These are phyloP conservation scores for Hymenopus coronatus DNA, from an alignment of 2,888 invertebrate genomes.

Conservation along the genomic window DNA sequence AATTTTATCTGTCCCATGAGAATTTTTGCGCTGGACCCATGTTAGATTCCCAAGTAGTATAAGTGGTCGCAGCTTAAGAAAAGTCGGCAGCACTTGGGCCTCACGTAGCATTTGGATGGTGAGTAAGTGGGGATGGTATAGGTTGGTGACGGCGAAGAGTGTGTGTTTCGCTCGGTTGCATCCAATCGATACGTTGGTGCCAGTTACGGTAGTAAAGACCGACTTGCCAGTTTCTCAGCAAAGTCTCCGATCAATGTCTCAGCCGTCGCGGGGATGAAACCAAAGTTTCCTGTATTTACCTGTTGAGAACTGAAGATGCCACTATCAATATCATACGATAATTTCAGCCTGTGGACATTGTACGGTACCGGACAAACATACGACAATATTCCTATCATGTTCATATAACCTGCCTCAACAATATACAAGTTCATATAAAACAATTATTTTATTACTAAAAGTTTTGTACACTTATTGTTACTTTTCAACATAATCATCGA, in stretches of 20 bases:
- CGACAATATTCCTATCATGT: too few relatives aligned
- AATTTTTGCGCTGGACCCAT: too few relatives aligned
- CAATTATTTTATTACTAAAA: too few relatives aligned
- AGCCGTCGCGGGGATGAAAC: background rate
- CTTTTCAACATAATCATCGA: too few relatives aligned
- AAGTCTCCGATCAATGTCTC: background rate
- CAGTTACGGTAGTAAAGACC: background rate
- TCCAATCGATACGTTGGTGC: conserved; percentile 10
- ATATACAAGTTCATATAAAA: too few relatives aligned
- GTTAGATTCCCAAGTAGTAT: background rate
- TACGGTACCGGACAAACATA: too few relatives aligned
- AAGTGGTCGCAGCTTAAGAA: background rate
- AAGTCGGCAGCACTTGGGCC: background rate
- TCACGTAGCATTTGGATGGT: background rate
- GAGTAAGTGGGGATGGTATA: background rate
- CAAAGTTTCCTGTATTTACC: background rate
- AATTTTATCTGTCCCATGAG: too few relatives aligned
- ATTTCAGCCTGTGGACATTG: too few relatives aligned
- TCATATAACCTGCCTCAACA: too few relatives aligned
- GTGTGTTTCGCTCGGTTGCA: background rate
- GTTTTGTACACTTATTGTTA: too few relatives aligned
- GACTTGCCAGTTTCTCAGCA: background rate
- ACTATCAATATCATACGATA: too few relatives aligned
- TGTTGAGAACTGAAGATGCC: background rate
- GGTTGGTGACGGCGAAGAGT: background rate